Conservation (phyloP, 1,140 invertebrate genomes). For the Cotesia glomerata region DNA sequence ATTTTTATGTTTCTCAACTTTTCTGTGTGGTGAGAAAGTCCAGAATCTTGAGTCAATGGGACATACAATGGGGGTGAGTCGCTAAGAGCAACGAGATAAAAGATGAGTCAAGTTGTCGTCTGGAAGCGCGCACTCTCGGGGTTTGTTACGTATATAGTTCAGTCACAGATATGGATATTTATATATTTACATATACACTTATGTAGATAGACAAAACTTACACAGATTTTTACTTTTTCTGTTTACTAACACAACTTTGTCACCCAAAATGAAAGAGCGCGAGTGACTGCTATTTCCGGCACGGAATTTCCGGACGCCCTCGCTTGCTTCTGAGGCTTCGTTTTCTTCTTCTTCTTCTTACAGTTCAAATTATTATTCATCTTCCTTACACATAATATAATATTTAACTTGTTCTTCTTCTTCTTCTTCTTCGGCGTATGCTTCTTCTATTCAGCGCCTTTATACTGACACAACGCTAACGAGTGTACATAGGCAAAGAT, state of each 20-base stretch:
- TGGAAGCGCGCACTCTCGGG: neutral
- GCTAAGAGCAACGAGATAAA: slow-evolving; percentile 3
- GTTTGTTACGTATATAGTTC: neutral
- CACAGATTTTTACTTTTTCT: too few relatives aligned
- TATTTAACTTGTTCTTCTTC: neutral
- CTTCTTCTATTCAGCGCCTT: too few relatives aligned
- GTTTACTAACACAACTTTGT: neutral
- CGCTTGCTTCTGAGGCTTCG: neutral
- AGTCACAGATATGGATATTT: neutral
- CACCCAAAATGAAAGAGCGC: slow-evolving; percentile 4
- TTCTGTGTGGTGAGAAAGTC: slow-evolving; percentile 4
- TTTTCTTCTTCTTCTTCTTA: neutral
- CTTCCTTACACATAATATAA: neutral
- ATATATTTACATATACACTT: neutral
- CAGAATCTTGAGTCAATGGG: slow-evolving; percentile 9
- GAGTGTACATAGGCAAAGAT: too few relatives aligned
- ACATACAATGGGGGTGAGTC: slow-evolving; percentile 10
- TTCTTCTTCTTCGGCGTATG: too few relatives aligned
- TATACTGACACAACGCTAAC: too few relatives aligned
- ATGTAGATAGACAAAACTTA: neutral
- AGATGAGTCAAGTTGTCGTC: neutral
- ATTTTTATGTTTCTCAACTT: neutral
- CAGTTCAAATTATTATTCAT: neutral
- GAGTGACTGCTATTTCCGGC: slow-evolving; percentile 17
- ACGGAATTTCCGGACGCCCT: slow-evolving; percentile 22